These are phyloP conservation scores for Leptoclinus maculatus DNA, from an alignment of 2,797 vertebrate genomes.

Conservation along the genomic window DNA sequence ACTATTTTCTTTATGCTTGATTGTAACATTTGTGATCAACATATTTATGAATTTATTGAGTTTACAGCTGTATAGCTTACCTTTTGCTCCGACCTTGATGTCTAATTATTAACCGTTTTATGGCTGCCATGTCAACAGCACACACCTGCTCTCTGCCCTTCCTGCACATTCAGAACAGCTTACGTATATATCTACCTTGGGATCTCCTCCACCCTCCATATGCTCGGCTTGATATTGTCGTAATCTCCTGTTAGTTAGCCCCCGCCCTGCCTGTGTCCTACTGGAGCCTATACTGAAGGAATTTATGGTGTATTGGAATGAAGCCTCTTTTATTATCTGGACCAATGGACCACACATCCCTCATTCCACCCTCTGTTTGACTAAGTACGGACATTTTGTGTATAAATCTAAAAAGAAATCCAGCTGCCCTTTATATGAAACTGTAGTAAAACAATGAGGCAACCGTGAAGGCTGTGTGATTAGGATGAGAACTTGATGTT, in stretches of 20 bases:
- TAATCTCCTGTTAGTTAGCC: neutral
- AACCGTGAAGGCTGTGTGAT: neutral
- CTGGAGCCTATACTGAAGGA: neutral
- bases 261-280: neutral
- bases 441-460: neutral
- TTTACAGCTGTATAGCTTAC: neutral
- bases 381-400: neutral
- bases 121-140: slow-evolving; percentile 33
- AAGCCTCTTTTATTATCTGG: neutral
- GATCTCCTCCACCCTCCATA: slow-evolving; percentile 17
- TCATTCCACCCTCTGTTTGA: neutral
- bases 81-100: slow-evolving; percentile 31
- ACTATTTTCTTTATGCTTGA: neutral
- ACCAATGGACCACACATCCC: neutral
- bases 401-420: neutral
- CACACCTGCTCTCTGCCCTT: slow-evolving; percentile 23
- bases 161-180: slow-evolving; percentile 21
- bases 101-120: slow-evolving; percentile 69
- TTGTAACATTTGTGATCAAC: neutral
- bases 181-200: neutral
- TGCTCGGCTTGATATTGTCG: neutral
- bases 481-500: neutral
- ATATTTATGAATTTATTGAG: neutral
- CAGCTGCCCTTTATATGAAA: neutral
- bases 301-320: neutral